phyloP scores from a whole-genome alignment of 2,113 vertebrate species.

The Speoplatyrhinus poulsoni region DNA sequence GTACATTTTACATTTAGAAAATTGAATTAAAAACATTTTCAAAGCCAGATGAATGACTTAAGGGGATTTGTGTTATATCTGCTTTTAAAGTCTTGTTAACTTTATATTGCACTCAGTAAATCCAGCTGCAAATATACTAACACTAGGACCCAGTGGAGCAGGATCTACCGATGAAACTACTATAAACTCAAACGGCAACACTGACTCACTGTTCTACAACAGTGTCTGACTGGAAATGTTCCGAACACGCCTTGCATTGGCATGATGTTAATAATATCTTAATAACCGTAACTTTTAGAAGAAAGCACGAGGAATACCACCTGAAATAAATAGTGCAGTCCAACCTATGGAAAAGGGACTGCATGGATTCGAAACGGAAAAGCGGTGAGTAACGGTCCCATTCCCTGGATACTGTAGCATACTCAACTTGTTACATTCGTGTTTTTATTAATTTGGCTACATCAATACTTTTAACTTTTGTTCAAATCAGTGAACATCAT shows the following conservation, averaged over 20 bases:
- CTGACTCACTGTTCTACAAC: constrained; percentile 33
- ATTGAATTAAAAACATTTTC: too few relatives aligned
- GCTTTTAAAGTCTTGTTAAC: too few relatives aligned
- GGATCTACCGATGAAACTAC: constrained; percentile 17
- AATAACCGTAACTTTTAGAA: constrained; percentile 22
- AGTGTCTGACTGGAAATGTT: constrained; percentile 5
- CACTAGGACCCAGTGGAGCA: constrained; percentile 55
- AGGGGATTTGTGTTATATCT: too few relatives aligned
- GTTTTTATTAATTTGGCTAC: background rate
- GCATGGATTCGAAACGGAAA: constrained; percentile 61
- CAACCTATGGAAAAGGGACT: background rate
- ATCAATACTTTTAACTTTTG: background rate
- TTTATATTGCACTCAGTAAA: too few relatives aligned
- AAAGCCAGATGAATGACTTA: too few relatives aligned
- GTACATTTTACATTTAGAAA: too few relatives aligned
- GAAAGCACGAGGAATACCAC: constrained; percentile 31
- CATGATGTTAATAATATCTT: constrained; percentile 1
- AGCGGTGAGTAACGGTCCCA: constrained; percentile 52
- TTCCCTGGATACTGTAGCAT: background rate
- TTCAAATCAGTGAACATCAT: too few relatives aligned
- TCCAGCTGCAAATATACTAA: background rate
- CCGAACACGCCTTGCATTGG: constrained; percentile 15
- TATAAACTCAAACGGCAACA: constrained; percentile 32
- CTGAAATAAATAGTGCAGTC: constrained; percentile 3
- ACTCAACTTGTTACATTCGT: background rate